Evolutionary conservation across 2,797 vertebrate genomes (phyloP).

Genomic region (Picus viridis): DNA sequence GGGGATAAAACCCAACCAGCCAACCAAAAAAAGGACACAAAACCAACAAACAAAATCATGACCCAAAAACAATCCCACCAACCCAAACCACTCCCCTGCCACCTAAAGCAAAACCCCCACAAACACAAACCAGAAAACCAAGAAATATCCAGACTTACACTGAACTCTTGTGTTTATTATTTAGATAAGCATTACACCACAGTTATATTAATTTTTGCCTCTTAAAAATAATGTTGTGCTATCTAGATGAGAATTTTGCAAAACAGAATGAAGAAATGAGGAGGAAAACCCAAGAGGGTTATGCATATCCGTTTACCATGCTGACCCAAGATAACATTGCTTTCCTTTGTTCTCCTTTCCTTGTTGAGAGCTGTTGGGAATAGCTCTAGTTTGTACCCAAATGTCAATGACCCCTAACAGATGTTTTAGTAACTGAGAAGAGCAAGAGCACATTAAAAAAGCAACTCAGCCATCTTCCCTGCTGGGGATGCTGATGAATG

Average conservation of each 20-base stretch:
- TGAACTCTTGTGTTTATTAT: too few relatives aligned
- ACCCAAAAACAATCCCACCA: neutral
- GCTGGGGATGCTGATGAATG: neutral
- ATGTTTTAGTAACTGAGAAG: neutral
- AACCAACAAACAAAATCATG: too few relatives aligned
- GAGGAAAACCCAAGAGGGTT: fast-evolving
- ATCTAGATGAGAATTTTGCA: neutral
- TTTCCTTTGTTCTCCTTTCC: neutral
- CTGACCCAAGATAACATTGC: neutral
- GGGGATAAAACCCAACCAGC: too few relatives aligned
- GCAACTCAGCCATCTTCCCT: neutral
- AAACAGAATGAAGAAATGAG: neutral
- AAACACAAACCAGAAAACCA: too few relatives aligned
- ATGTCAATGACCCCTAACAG: neutral
- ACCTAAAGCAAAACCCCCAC: too few relatives aligned
- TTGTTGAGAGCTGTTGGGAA: neutral
- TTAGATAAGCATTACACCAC: neutral
- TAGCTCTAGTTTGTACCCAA: neutral
- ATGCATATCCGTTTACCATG: neutral
- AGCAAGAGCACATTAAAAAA: neutral
- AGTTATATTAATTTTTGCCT: neutral
- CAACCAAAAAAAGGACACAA: fast-evolving
- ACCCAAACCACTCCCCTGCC: neutral
- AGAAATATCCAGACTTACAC: fast-evolving
- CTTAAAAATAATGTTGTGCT: neutral